Evolutionary conservation across 2,113 vertebrate species (phyloP).

Genomic region (Amblyopsis rosae): DNA sequence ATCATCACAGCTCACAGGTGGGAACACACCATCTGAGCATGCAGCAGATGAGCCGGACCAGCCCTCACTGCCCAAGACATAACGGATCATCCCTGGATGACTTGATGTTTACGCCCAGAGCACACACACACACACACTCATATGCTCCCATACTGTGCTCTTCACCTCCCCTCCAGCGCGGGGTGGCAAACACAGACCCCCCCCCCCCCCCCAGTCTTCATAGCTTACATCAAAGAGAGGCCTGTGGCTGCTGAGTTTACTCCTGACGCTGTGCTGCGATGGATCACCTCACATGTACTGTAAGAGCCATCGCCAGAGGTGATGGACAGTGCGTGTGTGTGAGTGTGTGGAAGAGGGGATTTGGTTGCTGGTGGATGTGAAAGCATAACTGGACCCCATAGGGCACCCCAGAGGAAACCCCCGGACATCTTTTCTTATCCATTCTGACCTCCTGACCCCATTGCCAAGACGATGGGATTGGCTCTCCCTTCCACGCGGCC

Average conservation of each 20-base stretch:
- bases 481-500: slow-evolving; percentile 27
- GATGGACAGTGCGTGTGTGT: slow-evolving; percentile 1
- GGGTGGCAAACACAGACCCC: slow-evolving; percentile 45
- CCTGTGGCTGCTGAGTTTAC: slow-evolving; percentile 71
- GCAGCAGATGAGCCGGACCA: slow-evolving; percentile 9
- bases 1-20: too few species aligned
- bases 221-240: slow-evolving; percentile 70
- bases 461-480: slow-evolving; percentile 50
- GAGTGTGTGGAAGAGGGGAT: not conserved
- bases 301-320: not conserved
- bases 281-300: slow-evolving; percentile 57
- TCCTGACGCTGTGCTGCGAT: slow-evolving; percentile 65
- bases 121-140: slow-evolving; percentile 20
- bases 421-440: slow-evolving; percentile 5
- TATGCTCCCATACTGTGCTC: slow-evolving; percentile 35
- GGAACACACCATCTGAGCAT: not conserved
- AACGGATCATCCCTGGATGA: slow-evolving; percentile 14
- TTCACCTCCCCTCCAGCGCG: slow-evolving; percentile 47
- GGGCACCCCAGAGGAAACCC: not conserved
- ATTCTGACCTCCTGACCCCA: slow-evolving; percentile 32
- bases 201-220: slow-evolving; percentile 40
- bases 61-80: slow-evolving; percentile 16
- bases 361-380: slow-evolving; percentile 49
- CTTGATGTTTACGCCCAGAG: slow-evolving; percentile 37
- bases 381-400: not conserved